A percentile compares a stretch with the other conserved stretches of the same genome.
phyloP scores from a whole-genome alignment of 2,888 invertebrate genomes.

The Zygaena filipendulae region DNA sequence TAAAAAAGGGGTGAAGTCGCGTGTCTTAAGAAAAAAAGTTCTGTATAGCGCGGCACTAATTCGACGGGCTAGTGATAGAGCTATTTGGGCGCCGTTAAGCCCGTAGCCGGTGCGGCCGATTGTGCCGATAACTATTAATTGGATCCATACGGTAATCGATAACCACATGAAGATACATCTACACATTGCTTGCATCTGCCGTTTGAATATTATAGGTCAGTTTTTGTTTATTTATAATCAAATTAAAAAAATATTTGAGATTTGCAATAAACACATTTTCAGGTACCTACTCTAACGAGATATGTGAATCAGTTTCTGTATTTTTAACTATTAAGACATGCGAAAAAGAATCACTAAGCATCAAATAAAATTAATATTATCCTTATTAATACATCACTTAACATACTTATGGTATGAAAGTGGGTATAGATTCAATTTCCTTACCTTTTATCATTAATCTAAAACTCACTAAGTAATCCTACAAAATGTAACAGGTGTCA shows the following conservation, averaged over 20 bases:
- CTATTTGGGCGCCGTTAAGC: conserved; percentile 53
- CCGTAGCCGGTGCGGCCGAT: conserved; percentile 44
- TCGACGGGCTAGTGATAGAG: conserved; percentile 58
- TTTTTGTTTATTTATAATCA: too few relatives aligned
- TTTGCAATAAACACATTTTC: too few relatives aligned
- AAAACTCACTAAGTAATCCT: too few relatives aligned
- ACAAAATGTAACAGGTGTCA: conserved; percentile 44
- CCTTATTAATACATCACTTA: too few relatives aligned
- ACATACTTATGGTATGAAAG: too few relatives aligned
- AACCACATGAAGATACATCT: conserved; percentile 53
- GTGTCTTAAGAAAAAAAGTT: conserved; percentile 42
- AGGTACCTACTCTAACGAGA: too few relatives aligned
- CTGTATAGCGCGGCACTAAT: conserved; percentile 53
- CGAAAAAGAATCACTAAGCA: too few relatives aligned
- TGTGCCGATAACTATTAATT: conserved; percentile 66
- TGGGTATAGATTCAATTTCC: too few relatives aligned
- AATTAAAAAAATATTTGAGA: too few relatives aligned
- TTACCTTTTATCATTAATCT: too few relatives aligned
- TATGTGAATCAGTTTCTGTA: too few relatives aligned
- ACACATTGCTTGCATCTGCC: conserved; percentile 41
- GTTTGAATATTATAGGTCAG: conserved; percentile 22
- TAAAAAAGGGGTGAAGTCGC: conserved; percentile 62
- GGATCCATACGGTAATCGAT: conserved; percentile 66
- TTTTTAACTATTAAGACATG: conserved; percentile 2
- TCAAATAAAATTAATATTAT: too few relatives aligned